Evolutionary conservation across 2,888 invertebrate species (phyloP), one percentile per base, ranked within the genome.

Genomic region (Scaptomyza reducta): DNA sequence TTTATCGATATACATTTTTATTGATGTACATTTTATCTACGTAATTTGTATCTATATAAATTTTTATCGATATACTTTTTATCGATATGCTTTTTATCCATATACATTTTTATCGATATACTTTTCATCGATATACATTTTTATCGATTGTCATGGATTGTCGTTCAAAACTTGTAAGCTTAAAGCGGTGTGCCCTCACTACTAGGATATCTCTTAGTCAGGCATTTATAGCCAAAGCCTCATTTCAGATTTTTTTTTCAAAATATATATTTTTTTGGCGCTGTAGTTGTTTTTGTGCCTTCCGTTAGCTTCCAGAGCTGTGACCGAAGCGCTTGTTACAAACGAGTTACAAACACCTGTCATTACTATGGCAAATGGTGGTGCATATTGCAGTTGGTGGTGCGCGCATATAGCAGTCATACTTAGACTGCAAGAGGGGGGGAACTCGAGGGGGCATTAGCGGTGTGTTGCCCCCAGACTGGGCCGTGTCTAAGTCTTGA

Each of bases 311-410:
- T 68, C 66, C 66, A 62, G 50, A 57, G 62, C 61, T 58, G 51
- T 38, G 60, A 45, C 35, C 44, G 42, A 53, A 66, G 44, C 66
- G 67, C 62, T 59, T 53, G 77, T 67, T 73, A 65, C 72, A 81
- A 80, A 86, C 77, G 75, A 83, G 86, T 77, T 79, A 75, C 80
- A 88, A 88, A 85, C 88, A 88, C 88, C 88, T 89, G 89, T 89
- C 88, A 88, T 88, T 89, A 87, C 77, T 74, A 61, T 77, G 74
- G 80, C 84, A 81, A 83, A 83, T 74, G 82, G 71, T 70, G 75
- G 67, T 77, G 79, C 69, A 69, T 71, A 65, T 72, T 69, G 69
- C 68, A 40, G 53, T 53, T 40, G 53, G 51, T 58, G 51, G 38
- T 38, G 38, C 38, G 38, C 58, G 44, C 27, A 40, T 49, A 55